phyloP scores from a whole-genome alignment of 2,113 vertebrate species.

The Gnathonemus echidnorhynchus region DNA sequence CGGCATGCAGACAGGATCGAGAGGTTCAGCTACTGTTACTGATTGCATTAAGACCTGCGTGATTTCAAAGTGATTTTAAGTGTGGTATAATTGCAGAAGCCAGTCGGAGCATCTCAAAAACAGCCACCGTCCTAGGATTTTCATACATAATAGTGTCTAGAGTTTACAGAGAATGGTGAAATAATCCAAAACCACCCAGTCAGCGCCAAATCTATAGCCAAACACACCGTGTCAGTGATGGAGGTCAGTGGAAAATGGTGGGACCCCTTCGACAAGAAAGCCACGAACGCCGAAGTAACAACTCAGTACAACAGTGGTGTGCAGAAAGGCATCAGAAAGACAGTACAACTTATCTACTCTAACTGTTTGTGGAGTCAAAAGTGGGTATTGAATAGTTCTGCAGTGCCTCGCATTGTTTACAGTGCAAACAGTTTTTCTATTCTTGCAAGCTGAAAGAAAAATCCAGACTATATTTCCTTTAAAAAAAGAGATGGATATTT shows the following conservation, averaged over 20 bases:
- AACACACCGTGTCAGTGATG: neutral
- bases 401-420: neutral
- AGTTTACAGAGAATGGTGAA: neutral
- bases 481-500: neutral
- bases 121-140: neutral
- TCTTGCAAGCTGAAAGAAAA: neutral
- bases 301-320: neutral
- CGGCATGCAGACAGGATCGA: neutral
- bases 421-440: neutral
- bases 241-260: neutral
- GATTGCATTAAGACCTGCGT: neutral
- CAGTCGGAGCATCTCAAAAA: neutral
- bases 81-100: neutral
- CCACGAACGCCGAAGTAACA: neutral
- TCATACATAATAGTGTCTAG: neutral
- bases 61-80: neutral
- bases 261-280: neutral
- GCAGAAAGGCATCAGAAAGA: neutral
- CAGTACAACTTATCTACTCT: neutral
- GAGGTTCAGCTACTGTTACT: neutral
- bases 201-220: neutral
- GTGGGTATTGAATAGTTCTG: neutral
- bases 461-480: neutral
- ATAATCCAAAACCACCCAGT: neutral
- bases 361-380: neutral